Evolutionary conservation across 2,888 invertebrate genomes (phyloP), one percentile per base, ranked within the genome.

Genomic region (Machimus atricapillus): DNA sequence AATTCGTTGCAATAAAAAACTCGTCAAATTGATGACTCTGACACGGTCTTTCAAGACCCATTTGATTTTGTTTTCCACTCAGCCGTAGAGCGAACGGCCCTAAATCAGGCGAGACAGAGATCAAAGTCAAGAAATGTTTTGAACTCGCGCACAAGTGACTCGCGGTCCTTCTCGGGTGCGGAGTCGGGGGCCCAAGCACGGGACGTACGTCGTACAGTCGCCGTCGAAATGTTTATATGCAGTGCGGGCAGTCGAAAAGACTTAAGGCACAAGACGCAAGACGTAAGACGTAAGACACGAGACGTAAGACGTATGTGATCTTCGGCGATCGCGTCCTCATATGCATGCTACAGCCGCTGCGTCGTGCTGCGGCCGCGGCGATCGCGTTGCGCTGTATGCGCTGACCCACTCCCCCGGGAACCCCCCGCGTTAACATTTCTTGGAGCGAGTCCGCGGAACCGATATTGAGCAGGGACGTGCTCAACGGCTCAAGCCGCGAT

Each of bases 21-120:
- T 82, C 82, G 56, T 82, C 82, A 82, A 82, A 82, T 56, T 82
- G 82, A 82, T 82, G 82, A 58, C 56, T 82, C 82, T 82, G 82
- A 58, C 82, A 82, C 82, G 82, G 82, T 31, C 82, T 82, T 82
- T 82, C 82, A 58, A 82, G 58, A 82, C 40, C 37, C 82, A 34
- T 56, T 79, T 79, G 79, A 79, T 79, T 82, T 82, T 52, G 52
- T 58, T 82, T 52, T 82, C 56, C 52, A 56, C 23, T 46, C 40
- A 14, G 23, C 40, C 40, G 4, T 46, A 46, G 14, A 78, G 23
- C 37, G 27, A 78, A 19, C 16, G 14, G 78, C 14, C 23, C 43
- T 40, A 78, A 78, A 43, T 78, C 82, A 56, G 34, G 27, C 52
- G 34, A 37, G 56, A 52, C 78, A 31, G 31, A n/a, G 52, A 56